These are phyloP conservation scores for Limosa lapponica DNA, from an alignment of 2,797 vertebrate genomes.

Conservation along the genomic window DNA sequence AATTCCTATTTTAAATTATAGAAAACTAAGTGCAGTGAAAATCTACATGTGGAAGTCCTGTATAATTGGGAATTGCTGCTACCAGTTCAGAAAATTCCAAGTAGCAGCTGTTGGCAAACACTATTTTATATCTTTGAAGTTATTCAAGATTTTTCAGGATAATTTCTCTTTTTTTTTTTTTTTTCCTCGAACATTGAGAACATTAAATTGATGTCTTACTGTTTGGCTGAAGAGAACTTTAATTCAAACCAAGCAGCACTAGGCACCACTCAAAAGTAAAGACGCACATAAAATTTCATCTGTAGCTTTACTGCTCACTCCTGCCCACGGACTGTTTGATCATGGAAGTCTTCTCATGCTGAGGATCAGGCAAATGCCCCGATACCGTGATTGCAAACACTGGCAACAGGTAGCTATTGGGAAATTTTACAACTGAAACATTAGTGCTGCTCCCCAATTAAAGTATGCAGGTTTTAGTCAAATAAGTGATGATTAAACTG, in stretches of 20 bases:
- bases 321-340: neutral
- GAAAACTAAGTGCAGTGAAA: neutral
- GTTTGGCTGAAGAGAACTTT: neutral
- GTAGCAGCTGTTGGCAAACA: conserved; percentile 1
- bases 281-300: neutral
- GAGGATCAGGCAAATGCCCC: neutral
- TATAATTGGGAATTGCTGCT: neutral
- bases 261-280: neutral
- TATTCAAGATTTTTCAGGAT: conserved; percentile 14
- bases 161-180: neutral
- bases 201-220: neutral
- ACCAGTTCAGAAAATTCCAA: conserved; percentile 5
- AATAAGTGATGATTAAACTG: neutral
- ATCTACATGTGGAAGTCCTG: neutral
- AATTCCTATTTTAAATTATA: neutral
- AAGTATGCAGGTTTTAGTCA: neutral
- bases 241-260: neutral
- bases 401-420: neutral
- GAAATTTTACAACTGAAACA: neutral
- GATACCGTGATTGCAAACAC: neutral
- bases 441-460: neutral
- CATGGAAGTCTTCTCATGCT: neutral
- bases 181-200: neutral
- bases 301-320: neutral
- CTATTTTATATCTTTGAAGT: neutral